Evolutionary conservation across 2,888 invertebrate species (phyloP).

Genomic region (Heliconius ethilla): DNA sequence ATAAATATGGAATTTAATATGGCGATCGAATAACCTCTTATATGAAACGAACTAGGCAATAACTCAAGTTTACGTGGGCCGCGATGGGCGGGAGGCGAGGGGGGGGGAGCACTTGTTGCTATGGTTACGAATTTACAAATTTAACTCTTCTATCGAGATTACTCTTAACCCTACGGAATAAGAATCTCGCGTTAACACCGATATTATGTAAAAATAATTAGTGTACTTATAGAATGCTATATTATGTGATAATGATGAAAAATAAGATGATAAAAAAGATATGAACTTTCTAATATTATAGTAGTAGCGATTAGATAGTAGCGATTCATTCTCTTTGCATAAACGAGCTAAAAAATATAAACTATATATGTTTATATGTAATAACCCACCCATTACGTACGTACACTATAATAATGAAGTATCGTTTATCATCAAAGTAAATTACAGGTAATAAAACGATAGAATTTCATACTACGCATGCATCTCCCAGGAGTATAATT

Average conservation of each 20-base stretch:
- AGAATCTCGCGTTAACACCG: background rate
- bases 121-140: constrained; percentile 58
- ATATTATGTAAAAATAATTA: constrained; percentile 15
- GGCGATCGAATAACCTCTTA: constrained; percentile 51
- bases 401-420: background rate
- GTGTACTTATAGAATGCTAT: constrained; percentile 1
- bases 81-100: constrained; percentile 52
- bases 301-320: too few species aligned
- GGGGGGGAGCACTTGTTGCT: constrained; percentile 64
- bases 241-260: background rate
- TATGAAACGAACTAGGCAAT: constrained; percentile 62
- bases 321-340: too few species aligned
- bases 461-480: constrained; percentile 12
- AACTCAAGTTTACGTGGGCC: constrained; percentile 62
- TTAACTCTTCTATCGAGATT: constrained; percentile 42
- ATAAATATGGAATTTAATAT: constrained; percentile 43
- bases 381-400: background rate
- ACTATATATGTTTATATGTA: background rate
- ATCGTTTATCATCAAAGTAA: constrained; percentile 4
- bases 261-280: too few species aligned
- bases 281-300: too few species aligned
- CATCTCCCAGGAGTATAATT: constrained; percentile 11
- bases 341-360: too few species aligned
- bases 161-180: constrained; percentile 26
- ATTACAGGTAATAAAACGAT: constrained; percentile 13